Percentiles rank a stretch among this genome's conserved stretches.
These are phyloP conservation scores for Pycnonotus jocosus DNA, from an alignment of 2,113 vertebrate species.

Conservation along the genomic window DNA sequence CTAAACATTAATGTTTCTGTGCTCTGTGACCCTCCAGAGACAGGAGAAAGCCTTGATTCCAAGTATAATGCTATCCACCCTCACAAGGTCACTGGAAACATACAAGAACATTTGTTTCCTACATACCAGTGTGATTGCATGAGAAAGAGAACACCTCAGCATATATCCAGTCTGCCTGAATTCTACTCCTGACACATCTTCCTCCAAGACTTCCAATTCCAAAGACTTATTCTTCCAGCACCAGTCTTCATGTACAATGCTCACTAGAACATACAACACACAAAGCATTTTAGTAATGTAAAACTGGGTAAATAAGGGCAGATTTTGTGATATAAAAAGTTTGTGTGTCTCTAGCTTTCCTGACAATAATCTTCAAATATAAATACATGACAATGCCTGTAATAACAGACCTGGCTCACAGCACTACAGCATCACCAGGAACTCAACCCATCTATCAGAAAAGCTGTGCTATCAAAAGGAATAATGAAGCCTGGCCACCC, in stretches of 20 bases:
- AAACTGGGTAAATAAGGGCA: background rate
- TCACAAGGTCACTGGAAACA: background rate
- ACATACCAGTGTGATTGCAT: slow-evolving; percentile 93
- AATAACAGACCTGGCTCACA: background rate
- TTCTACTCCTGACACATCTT: slow-evolving; percentile 82
- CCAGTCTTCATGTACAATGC: slow-evolving; percentile 94
- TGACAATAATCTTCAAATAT: background rate
- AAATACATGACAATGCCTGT: background rate
- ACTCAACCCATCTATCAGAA: background rate
- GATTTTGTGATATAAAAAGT: background rate
- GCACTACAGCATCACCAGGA: background rate
- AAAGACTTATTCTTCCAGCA: slow-evolving; percentile 97
- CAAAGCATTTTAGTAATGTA: background rate
- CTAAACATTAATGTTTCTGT: background rate
- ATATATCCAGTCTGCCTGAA: slow-evolving; percentile 97
- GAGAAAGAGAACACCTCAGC: slow-evolving; percentile 93
- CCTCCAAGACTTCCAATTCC: slow-evolving; percentile 89
- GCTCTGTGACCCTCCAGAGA: background rate
- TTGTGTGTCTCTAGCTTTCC: background rate
- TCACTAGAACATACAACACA: slow-evolving; percentile 67
- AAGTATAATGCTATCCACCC: background rate
- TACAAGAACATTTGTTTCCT: background rate
- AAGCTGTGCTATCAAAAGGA: background rate
- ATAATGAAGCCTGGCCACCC: background rate
- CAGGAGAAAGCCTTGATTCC: background rate